phyloP scores from a whole-genome alignment of 2,113 vertebrate genomes.

The Halichoeres trimaculatus region DNA sequence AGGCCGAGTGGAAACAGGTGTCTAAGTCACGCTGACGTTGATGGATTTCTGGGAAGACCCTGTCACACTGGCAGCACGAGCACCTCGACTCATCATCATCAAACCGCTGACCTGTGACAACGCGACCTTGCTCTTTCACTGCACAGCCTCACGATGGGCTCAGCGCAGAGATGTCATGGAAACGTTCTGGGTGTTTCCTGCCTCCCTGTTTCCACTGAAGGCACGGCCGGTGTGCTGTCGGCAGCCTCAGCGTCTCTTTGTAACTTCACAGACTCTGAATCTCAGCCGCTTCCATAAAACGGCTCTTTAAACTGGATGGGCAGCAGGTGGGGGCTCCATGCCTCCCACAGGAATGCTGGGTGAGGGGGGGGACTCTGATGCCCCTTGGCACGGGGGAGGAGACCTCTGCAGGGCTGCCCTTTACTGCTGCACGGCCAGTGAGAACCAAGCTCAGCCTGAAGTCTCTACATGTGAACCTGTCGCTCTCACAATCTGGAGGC shows the following conservation, averaged over 20 bases:
- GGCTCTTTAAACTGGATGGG: constrained; percentile 54
- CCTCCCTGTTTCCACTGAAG: constrained; percentile 31
- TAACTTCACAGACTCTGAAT: constrained; percentile 53
- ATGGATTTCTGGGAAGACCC: constrained; percentile 56
- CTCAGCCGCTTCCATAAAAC: constrained; percentile 65
- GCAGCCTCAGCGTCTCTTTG: constrained; percentile 25
- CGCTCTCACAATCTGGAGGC: constrained; percentile 68
- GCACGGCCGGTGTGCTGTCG: neutral
- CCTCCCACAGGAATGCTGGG: constrained; percentile 57
- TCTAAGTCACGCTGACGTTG: constrained; percentile 42
- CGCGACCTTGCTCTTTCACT: constrained; percentile 59
- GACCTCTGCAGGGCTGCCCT: constrained; percentile 70
- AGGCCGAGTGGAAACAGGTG: constrained; percentile 59
- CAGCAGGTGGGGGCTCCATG: constrained; percentile 71
- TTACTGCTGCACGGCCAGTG: constrained; percentile 64
- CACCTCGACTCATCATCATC: constrained; percentile 7
- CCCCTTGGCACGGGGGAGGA: constrained; percentile 60
- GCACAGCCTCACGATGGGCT: constrained; percentile 37
- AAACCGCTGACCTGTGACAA: constrained; percentile 37
- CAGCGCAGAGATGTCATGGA: constrained; percentile 56
- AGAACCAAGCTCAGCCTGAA: constrained; percentile 72
- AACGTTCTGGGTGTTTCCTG: constrained; percentile 54
- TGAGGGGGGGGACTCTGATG: constrained; percentile 51
- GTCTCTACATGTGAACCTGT: constrained; percentile 85
- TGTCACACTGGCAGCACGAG: constrained; percentile 7